Conservation (phyloP, 2,113 vertebrate genomes). For the Podarcis cretensis region DNA sequence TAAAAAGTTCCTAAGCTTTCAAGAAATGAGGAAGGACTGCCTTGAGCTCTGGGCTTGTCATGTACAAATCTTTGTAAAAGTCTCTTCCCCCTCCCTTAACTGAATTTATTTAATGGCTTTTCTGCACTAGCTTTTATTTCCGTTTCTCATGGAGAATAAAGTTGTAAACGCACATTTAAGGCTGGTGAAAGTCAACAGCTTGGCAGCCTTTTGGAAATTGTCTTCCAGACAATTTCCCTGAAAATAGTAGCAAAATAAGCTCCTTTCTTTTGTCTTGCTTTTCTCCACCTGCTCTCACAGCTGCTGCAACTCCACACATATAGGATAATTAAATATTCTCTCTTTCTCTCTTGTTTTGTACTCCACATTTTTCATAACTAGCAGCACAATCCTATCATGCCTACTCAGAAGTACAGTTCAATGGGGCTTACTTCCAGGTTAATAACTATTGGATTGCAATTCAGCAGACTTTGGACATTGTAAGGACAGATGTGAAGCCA, state of each 20-base stretch:
- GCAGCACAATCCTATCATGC: neutral
- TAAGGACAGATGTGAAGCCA: neutral
- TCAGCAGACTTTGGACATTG: neutral
- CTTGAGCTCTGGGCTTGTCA: neutral
- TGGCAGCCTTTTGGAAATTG: neutral
- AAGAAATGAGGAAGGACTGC: neutral
- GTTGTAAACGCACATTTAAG: constrained; percentile 18
- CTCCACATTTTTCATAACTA: neutral
- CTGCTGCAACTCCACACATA: neutral
- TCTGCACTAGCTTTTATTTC: constrained; percentile 1
- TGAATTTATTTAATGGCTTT: constrained; percentile 29
- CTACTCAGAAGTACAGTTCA: neutral
- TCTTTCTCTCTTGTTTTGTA: neutral
- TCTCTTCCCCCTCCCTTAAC: neutral
- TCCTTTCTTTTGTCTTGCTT: neutral
- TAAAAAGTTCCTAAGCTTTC: neutral
- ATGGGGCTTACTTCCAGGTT: neutral
- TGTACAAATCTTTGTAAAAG: neutral
- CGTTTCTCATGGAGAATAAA: neutral
- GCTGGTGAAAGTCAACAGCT: neutral
- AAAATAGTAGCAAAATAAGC: constrained; percentile 3
- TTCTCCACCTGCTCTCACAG: neutral
- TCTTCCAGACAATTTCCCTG: constrained; percentile 3
- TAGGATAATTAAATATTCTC: neutral
- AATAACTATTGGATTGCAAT: neutral